These are phyloP conservation scores for Malurus elegans DNA, from an alignment of 2,113 vertebrate species.

Conservation along the genomic window DNA sequence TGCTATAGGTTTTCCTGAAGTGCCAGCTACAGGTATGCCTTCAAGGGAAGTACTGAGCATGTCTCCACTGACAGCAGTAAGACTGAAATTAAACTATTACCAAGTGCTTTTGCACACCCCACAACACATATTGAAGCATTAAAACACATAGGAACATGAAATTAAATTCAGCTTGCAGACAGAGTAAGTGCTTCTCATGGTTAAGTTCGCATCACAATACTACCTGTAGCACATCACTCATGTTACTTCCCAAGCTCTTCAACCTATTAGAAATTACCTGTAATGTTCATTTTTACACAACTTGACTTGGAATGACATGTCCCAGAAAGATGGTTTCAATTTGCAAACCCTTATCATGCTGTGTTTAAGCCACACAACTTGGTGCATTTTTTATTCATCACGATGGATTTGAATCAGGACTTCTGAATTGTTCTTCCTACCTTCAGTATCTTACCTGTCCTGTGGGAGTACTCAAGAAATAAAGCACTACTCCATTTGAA, in stretches of 20 bases:
- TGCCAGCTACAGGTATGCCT: neutral
- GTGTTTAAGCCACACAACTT: neutral
- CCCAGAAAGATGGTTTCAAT: neutral
- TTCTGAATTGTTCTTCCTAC: neutral
- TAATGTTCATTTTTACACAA: neutral
- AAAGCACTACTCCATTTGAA: neutral
- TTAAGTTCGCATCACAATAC: neutral
- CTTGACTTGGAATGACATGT: neutral
- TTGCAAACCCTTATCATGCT: neutral
- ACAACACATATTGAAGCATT: neutral
- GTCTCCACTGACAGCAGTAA: neutral
- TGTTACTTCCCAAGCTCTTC: neutral
- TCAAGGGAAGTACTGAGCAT: neutral
- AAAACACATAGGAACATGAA: neutral
- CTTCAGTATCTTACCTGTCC: neutral
- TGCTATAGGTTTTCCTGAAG: neutral
- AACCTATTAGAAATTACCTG: neutral
- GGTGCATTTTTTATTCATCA: neutral
- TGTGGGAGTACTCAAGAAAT: neutral
- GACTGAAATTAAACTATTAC: neutral
- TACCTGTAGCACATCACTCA: neutral
- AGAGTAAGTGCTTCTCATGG: neutral
- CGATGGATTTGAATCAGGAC: neutral
- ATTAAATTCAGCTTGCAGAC: neutral
- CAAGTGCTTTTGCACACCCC: neutral